These are phyloP conservation scores for Lithobates pipiens DNA, from an alignment of 2,797 vertebrate genomes.

Conservation along the genomic window DNA sequence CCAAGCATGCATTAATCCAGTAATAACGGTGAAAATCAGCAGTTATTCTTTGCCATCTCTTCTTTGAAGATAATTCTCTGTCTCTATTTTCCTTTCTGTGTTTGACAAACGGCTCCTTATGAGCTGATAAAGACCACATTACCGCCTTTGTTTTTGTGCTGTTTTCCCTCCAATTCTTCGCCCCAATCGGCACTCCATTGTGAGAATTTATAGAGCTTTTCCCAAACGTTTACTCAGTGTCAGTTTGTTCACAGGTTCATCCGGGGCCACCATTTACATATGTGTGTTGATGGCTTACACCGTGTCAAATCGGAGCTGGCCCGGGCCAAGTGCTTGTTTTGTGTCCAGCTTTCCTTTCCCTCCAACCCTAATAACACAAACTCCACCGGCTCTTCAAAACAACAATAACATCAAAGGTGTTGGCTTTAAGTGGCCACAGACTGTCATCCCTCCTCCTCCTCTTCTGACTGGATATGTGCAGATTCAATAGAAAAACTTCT, in stretches of 20 bases:
- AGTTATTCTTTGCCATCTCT: not conserved
- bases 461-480: conserved; percentile 55
- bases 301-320: conserved; percentile 66
- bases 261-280: conserved; percentile 65
- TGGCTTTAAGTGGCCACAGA: conserved; percentile 71
- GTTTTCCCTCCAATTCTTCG: conserved; percentile 18
- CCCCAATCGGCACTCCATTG: not conserved
- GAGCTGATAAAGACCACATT: not conserved
- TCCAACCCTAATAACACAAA: conserved; percentile 59
- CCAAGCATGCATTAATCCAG: not conserved
- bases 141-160: not conserved
- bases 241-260: conserved; percentile 63
- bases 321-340: conserved; percentile 63
- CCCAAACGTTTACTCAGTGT: conserved; percentile 28
- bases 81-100: not conserved
- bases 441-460: conserved; percentile 68
- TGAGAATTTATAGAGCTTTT: not conserved
- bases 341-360: conserved; percentile 9
- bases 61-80: not conserved
- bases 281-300: conserved; percentile 66
- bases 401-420: conserved; percentile 76
- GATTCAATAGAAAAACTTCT: not conserved
- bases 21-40: not conserved
- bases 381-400: conserved; percentile 71
- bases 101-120: not conserved